phyloP scores from a whole-genome alignment of 2,797 vertebrate genomes.

The Pachyuromys duprasi region DNA sequence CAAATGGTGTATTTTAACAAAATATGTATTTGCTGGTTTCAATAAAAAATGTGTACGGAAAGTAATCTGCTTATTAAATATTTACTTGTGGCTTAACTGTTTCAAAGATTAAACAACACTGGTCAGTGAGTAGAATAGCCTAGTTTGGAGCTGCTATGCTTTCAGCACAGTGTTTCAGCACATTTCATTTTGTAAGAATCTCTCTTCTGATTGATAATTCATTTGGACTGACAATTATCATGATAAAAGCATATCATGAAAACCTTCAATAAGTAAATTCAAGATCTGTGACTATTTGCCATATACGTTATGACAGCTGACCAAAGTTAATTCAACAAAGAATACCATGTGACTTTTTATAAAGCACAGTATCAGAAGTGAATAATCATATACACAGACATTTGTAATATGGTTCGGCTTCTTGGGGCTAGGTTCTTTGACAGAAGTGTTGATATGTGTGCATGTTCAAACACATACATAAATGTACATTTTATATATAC shows the following conservation, averaged over 20 bases:
- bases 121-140: background rate
- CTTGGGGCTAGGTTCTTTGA: background rate
- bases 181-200: background rate
- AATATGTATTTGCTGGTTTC: background rate
- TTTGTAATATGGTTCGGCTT: background rate
- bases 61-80: background rate
- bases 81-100: background rate
- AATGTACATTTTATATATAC: background rate
- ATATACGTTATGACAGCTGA: background rate
- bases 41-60: background rate
- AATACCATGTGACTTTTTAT: background rate
- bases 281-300: constrained; percentile 11
- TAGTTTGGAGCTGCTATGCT: background rate
- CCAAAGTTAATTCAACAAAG: background rate
- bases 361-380: background rate
- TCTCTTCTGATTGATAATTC: constrained; percentile 22
- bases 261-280: background rate
- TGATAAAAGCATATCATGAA: background rate
- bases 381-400: background rate
- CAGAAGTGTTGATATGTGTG: background rate
- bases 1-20: constrained; percentile 42
- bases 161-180: constrained; percentile 6
- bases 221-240: background rate
- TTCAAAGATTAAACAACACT: background rate
- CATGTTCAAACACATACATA: background rate